phyloP scores from a whole-genome alignment of 2,113 vertebrate genomes.

The Centropristis striata region DNA sequence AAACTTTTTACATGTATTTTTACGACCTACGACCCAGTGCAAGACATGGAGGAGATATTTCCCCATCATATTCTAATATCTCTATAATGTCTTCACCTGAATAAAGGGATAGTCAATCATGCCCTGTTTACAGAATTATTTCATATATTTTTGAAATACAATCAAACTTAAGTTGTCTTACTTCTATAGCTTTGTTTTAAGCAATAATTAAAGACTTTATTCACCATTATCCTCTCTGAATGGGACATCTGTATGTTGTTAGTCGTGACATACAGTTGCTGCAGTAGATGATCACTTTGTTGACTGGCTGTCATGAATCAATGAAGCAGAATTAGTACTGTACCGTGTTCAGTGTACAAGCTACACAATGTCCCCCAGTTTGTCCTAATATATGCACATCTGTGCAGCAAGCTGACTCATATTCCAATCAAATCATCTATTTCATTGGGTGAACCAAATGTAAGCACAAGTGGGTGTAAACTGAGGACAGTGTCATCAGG shows the following conservation, averaged over 20 bases:
- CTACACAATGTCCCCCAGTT: neutral
- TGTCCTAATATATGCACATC: neutral
- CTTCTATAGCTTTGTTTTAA: neutral
- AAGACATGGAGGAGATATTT: neutral
- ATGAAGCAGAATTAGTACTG: neutral
- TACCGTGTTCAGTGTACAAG: neutral
- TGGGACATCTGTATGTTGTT: neutral
- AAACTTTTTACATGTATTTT: neutral
- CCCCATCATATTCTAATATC: neutral
- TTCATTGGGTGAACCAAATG: neutral
- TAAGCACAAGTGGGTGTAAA: neutral
- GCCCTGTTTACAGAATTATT: neutral
- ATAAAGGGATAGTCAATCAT: neutral
- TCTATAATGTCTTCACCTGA: neutral
- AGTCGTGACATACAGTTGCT: neutral
- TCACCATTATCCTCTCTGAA: neutral
- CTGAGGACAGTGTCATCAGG: neutral
- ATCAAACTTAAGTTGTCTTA: neutral
- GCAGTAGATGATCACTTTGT: neutral
- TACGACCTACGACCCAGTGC: neutral
- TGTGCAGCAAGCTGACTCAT: neutral
- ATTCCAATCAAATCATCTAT: constrained; percentile 1
- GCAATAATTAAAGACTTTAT: neutral
- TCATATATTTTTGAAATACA: neutral
- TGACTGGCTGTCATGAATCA: neutral